Conservation (phyloP, 2,113 vertebrate species). For the Motacilla alba region DNA sequence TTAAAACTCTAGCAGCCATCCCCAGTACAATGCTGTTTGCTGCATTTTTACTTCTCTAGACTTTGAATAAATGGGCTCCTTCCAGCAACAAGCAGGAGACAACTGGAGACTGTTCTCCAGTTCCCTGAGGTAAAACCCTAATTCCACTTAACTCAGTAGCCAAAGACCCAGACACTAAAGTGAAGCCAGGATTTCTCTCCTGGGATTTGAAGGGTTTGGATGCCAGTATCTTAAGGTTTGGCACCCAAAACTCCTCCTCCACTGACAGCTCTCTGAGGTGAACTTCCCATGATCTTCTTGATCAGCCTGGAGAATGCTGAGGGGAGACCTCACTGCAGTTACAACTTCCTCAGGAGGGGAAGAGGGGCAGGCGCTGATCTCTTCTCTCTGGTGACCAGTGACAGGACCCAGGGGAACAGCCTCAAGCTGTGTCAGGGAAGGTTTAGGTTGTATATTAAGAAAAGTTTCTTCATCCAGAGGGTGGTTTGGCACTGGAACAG, state of each 20-base stretch:
- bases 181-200: background rate
- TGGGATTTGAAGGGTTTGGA: background rate
- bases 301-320: background rate
- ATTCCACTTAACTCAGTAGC: background rate
- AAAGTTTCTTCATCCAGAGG: background rate
- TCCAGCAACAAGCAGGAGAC: background rate
- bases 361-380: background rate
- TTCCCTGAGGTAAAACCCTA: background rate
- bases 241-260: background rate
- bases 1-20: background rate
- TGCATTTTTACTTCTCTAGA: background rate
- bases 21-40: background rate
- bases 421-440: background rate
- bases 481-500: background rate
- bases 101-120: background rate
- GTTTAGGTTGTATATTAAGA: background rate
- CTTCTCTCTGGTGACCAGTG: background rate
- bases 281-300: background rate
- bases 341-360: fast-evolving
- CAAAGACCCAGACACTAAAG: background rate
- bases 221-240: background rate
- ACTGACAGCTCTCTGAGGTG: background rate
- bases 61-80: background rate
- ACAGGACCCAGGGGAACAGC: background rate
- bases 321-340: background rate